Conservation (phyloP, 2,113 vertebrate species). For the Myiozetetes cayanensis region DNA sequence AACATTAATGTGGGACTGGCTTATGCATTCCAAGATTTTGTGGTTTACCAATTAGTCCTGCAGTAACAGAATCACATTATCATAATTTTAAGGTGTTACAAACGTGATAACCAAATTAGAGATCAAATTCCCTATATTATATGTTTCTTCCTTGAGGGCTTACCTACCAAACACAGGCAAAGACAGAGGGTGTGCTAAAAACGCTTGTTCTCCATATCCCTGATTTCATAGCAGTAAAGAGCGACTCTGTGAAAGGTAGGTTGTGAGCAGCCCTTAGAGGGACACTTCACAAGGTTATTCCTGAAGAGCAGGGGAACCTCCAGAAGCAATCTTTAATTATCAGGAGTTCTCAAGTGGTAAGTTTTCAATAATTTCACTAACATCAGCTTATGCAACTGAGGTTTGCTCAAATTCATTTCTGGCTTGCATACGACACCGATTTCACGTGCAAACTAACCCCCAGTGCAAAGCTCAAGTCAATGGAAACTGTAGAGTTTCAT, state of each 20-base stretch:
- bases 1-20: conserved; percentile 14
- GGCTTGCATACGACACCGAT: background rate
- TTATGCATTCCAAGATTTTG: conserved; percentile 46
- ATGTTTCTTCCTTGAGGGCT: conserved; percentile 52
- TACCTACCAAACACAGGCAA: conserved; percentile 1
- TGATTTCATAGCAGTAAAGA: background rate
- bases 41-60: conserved; percentile 66
- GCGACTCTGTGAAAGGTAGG: background rate
- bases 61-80: conserved; percentile 46
- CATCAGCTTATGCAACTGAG: conserved; percentile 40
- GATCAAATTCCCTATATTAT: conserved; percentile 48
- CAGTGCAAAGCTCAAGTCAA: conserved; percentile 3
- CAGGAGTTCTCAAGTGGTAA: conserved; percentile 54
- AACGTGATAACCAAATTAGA: conserved; percentile 56
- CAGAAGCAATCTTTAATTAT: conserved; percentile 48
- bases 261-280: background rate
- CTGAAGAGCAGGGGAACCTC: background rate
- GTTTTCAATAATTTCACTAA: conserved; percentile 60
- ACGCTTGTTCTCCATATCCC: background rate
- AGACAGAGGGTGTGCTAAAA: background rate
- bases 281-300: conserved; percentile 41
- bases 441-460: conserved; percentile 29
- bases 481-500: conserved; percentile 52
- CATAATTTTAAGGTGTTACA: conserved; percentile 54
- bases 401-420: conserved; percentile 46